A percentile compares a stretch with the other conserved stretches of the same genome.
Evolutionary conservation across 2,797 vertebrate species (phyloP).

Genomic region (Falco concolor): DNA sequence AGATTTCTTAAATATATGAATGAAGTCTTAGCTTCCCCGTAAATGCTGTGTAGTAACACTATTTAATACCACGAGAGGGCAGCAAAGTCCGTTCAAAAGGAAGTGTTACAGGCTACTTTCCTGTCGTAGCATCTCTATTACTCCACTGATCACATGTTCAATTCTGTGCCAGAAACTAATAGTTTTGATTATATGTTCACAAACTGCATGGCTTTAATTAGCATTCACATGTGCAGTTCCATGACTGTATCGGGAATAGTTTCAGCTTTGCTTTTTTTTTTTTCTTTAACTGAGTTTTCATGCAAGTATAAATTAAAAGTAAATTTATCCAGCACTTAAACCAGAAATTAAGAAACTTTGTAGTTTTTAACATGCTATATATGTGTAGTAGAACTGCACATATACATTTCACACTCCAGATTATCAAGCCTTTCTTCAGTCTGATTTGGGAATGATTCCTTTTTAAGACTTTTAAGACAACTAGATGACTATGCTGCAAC

Average conservation of each 20-base stretch:
- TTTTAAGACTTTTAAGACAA: not conserved
- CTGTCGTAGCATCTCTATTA: not conserved
- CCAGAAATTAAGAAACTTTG: not conserved
- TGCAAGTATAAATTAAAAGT: not conserved
- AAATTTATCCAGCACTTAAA: not conserved
- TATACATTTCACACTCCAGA: not conserved
- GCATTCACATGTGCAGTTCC: not conserved
- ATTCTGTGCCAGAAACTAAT: not conserved
- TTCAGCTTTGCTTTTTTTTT: not conserved
- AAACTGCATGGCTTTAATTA: not conserved
- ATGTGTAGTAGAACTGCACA: not conserved
- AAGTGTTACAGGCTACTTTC: not conserved
- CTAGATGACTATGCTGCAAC: not conserved
- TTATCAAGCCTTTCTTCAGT: not conserved
- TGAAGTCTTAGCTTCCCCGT: not conserved
- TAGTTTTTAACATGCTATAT: not conserved
- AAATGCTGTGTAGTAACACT: not conserved
- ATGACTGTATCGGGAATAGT: not conserved
- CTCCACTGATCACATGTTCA: not conserved
- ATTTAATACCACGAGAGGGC: constrained; percentile 4
- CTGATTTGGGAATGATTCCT: not conserved
- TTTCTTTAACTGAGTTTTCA: not conserved
- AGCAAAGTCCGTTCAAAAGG: constrained; percentile 4
- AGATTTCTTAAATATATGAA: not conserved
- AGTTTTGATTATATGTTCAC: not conserved